Conservation (phyloP, 1,140 invertebrate species). For the Lordiphosa clarofinis region DNA sequence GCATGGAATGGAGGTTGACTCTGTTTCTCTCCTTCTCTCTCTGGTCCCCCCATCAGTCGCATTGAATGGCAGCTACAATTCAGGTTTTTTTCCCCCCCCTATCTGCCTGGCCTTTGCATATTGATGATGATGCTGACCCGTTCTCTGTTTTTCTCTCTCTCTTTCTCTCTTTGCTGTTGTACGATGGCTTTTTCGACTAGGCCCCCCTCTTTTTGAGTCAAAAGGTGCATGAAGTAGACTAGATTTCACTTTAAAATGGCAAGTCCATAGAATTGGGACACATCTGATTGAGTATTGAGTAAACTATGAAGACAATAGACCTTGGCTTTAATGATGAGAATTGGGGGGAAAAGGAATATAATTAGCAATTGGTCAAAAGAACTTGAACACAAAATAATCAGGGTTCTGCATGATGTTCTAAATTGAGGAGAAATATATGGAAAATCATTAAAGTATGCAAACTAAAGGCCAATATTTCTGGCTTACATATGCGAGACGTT, state of each 20-base stretch:
- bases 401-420: too few species aligned
- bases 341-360: not conserved
- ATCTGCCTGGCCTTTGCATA: constrained; percentile 54
- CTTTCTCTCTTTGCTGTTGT: constrained; percentile 35
- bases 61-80: constrained; percentile 53
- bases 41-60: constrained; percentile 7
- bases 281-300: constrained; percentile 6
- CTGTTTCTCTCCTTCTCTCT: constrained; percentile 5
- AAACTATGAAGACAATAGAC: constrained; percentile 10
- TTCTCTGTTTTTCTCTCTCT: constrained; percentile 14
- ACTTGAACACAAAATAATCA: too few species aligned
- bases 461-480: too few species aligned
- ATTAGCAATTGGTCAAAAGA: not conserved
- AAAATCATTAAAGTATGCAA: too few species aligned
- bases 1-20: constrained; percentile 26
- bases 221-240: constrained; percentile 25
- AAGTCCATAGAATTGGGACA: constrained; percentile 48
- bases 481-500: too few species aligned
- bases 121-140: constrained; percentile 55
- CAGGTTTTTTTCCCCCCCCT: constrained; percentile 7
- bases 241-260: constrained; percentile 35
- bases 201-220: too few species aligned
- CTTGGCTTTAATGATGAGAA: constrained; percentile 4
- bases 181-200: constrained; percentile 36
- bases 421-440: too few species aligned